Evolutionary conservation across 2,113 vertebrate genomes (phyloP), one percentile per base, ranked within the genome.

Genomic region (Corythornis madagascariensis): DNA sequence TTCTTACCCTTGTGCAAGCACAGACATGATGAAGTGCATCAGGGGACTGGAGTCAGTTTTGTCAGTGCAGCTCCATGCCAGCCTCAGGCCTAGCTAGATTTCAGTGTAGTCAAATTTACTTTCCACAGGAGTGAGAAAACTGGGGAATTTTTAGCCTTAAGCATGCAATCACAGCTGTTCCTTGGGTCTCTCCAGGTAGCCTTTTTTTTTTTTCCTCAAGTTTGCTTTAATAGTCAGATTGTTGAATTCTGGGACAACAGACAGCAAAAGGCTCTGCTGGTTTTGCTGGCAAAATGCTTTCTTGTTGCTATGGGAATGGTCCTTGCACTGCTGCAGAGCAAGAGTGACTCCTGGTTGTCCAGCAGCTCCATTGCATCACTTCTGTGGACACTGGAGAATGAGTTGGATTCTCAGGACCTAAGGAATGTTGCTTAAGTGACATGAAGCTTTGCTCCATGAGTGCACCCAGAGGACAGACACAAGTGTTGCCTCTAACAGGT

Each of bases 231-330:
- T 33, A 53, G 45, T 25, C 67, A 67, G 63, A 29, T 88, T 66
- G 35, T 88, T 90, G 88, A 57, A 59, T 84, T 96, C 33, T 82
- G 40, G 25, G 92, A 60, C 56, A 76, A 15, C 42, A 83, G 38
- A 66, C 31, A 14, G 64, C 40, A 38, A 88, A 85, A 66, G 70
- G 16, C 43, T 70, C 3, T 29, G 21, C 52, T 67, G 45, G 14
- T 65, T 89, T 64, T 89, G n/a, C 47, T 89, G 61, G 42, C 59
- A 72, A 59, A 69, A 56, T 55, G 17, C 59, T 95, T 86, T 83
- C 57, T 50, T 79, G 60, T 93, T 95, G 70, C 77, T 94, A 67
- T 91, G 87, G 94, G 74, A 92, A 84, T 94, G 81, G 28, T 66
- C 72, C 24, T 42, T 71, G 64, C 60, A 79, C 45, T 65, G 55